phyloP scores from a whole-genome alignment of 2,797 vertebrate genomes.

The Sebastes kiyomatsui region DNA sequence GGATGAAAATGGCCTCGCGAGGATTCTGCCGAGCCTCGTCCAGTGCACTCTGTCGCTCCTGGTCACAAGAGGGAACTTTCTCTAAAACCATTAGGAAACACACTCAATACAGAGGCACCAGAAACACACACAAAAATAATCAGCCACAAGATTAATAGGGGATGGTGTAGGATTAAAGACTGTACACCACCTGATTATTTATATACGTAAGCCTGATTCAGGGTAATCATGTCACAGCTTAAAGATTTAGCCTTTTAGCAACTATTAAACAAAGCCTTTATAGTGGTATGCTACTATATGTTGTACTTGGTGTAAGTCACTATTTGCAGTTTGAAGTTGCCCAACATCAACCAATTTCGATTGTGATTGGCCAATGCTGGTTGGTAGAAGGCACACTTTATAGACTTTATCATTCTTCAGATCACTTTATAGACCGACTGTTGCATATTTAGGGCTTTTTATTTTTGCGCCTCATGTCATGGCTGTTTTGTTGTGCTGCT shows the following conservation, averaged over 20 bases:
- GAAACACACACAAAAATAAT: neutral
- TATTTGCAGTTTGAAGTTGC: neutral
- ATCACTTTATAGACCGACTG: neutral
- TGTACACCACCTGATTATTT: neutral
- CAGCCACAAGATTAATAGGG: neutral
- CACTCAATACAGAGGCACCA: conserved; percentile 63
- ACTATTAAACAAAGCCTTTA: too few relatives aligned
- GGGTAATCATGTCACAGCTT: neutral
- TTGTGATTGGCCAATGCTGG: neutral
- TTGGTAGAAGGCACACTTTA: neutral
- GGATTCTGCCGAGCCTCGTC: conserved; percentile 92
- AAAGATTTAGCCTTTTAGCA: too few relatives aligned
- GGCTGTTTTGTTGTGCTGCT: neutral
- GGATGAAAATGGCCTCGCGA: conserved; percentile 92
- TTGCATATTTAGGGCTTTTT: neutral
- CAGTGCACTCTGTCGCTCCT: conserved; percentile 94
- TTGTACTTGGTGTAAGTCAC: neutral
- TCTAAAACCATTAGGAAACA: conserved; percentile 86
- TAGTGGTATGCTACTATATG: neutral
- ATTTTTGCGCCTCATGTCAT: neutral
- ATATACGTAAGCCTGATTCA: neutral
- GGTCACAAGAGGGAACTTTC: conserved; percentile 97
- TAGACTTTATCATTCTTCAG: neutral
- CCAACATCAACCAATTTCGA: neutral
- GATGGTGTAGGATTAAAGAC: neutral